phyloP scores from a whole-genome alignment of 2,888 invertebrate species.

The Iphiclides podalirius region DNA sequence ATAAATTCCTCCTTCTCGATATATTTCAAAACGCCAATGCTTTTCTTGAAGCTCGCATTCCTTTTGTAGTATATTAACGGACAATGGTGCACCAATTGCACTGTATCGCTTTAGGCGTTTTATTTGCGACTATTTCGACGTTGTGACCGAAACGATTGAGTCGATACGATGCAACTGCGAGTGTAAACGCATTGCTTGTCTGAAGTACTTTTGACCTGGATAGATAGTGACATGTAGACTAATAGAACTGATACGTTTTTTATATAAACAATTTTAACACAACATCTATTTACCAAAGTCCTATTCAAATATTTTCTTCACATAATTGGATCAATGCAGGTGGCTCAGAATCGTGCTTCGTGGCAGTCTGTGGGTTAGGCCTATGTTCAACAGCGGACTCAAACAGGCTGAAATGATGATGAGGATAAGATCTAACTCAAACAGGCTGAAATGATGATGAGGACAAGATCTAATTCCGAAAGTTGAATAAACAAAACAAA shows the following conservation, averaged over 20 bases:
- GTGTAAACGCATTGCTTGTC: conserved; percentile 20
- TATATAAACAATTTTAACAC: too few species aligned
- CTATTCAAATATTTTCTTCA: too few species aligned
- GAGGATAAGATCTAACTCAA: too few species aligned
- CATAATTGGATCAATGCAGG: too few species aligned
- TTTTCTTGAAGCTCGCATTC: conserved; percentile 44
- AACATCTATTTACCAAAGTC: too few species aligned
- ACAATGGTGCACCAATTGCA: conserved; percentile 71
- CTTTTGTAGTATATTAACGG: conserved; percentile 64
- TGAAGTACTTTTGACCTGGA: conserved; percentile 10
- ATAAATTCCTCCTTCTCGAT: background rate
- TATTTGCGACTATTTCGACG: conserved; percentile 63
- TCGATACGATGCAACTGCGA: conserved; percentile 50
- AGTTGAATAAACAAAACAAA: too few species aligned
- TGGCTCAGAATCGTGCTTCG: too few species aligned
- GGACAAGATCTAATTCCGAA: too few species aligned
- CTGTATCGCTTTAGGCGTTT: conserved; percentile 56
- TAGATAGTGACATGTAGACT: background rate
- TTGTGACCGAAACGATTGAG: conserved; percentile 60
- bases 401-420: too few species aligned
- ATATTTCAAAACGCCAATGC: conserved; percentile 6
- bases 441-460: too few species aligned
- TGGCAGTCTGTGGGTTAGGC: too few species aligned
- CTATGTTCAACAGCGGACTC: too few species aligned
- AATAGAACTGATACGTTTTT: background rate